Conservation (phyloP, 2,113 vertebrate species). For the Sapajus apella region DNA sequence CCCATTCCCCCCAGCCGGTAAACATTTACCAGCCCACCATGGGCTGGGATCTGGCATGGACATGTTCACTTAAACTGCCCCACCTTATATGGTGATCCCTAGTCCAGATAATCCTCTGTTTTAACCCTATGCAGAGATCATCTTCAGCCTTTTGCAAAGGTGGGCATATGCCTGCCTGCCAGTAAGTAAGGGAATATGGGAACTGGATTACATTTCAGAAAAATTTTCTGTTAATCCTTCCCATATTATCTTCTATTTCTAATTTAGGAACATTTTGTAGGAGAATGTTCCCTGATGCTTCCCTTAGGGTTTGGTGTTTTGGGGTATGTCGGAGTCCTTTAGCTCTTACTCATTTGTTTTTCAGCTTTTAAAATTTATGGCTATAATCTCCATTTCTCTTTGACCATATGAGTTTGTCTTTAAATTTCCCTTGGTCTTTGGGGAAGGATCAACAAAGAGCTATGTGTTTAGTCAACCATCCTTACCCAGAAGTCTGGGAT, state of each 20-base stretch:
- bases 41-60: background rate
- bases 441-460: background rate
- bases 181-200: background rate
- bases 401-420: background rate
- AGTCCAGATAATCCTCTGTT: background rate
- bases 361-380: background rate
- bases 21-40: background rate
- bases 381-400: background rate
- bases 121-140: background rate
- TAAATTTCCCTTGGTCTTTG: background rate
- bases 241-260: background rate
- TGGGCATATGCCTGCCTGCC: background rate
- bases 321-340: background rate
- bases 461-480: background rate
- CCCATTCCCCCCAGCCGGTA: accelerated
- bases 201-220: conserved; percentile 1
- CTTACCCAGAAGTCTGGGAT: conserved; percentile 14
- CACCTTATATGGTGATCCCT: background rate
- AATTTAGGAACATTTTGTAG: background rate
- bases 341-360: background rate
- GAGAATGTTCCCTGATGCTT: background rate
- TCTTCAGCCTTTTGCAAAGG: background rate
- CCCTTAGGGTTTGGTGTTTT: conserved; percentile 29
- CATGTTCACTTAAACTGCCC: background rate
- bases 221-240: background rate